These are phyloP conservation scores for Columba guinea DNA, from an alignment of 2,797 vertebrate genomes.

Conservation along the genomic window DNA sequence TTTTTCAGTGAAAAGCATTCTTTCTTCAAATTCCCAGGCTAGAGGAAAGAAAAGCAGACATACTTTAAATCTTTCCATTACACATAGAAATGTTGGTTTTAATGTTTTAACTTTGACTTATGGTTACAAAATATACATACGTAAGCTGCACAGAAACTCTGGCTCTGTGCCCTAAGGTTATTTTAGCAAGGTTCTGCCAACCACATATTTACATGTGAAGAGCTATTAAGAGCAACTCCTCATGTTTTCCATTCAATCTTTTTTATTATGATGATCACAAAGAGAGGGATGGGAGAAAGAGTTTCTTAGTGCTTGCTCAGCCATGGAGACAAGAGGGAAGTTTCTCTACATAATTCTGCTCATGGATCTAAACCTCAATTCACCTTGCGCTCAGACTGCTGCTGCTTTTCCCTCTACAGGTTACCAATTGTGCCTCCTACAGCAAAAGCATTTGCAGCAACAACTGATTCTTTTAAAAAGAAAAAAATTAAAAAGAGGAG, in stretches of 20 bases:
- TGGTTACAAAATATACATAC: slow-evolving; percentile 67
- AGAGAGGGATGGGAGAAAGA: slow-evolving; percentile 14
- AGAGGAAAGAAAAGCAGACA: slow-evolving; percentile 61
- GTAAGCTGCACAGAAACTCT: slow-evolving; percentile 62
- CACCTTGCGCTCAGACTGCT: neutral
- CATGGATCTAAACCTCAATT: neutral
- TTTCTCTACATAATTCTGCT: neutral
- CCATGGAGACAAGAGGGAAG: neutral
- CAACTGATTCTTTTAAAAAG: neutral
- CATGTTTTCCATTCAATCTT: slow-evolving; percentile 68
- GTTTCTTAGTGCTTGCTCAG: slow-evolving; percentile 34
- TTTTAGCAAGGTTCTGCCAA: slow-evolving; percentile 71
- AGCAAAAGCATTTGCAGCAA: neutral
- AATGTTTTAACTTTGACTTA: slow-evolving; percentile 67
- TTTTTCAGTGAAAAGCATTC: slow-evolving; percentile 50
- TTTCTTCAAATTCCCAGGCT: slow-evolving; percentile 67
- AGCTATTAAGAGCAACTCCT: slow-evolving; percentile 69
- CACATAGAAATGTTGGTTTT: slow-evolving; percentile 68
- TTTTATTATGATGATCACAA: slow-evolving; percentile 23
- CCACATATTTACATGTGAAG: slow-evolving; percentile 54
- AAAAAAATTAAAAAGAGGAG: too few species aligned
- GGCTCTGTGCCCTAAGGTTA: slow-evolving; percentile 66
- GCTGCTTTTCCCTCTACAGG: neutral
- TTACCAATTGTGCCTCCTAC: neutral
- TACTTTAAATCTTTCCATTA: slow-evolving; percentile 75